Evolutionary conservation across 2,888 invertebrate species (phyloP).

Genomic region (Drosophila kambysellisi): DNA sequence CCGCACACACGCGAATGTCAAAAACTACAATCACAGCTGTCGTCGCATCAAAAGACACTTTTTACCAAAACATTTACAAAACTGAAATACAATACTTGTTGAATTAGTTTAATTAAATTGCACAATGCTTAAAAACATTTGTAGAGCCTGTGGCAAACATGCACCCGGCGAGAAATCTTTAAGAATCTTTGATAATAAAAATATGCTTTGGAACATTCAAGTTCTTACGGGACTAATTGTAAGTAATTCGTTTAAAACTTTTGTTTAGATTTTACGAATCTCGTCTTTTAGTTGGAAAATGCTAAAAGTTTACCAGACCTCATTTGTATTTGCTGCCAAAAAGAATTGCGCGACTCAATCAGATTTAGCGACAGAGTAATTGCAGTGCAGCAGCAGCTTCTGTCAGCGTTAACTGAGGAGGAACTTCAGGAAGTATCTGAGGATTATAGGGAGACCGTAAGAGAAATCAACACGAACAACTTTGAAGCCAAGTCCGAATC

Average conservation of each 20-base stretch:
- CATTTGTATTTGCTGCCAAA: conserved; percentile 51
- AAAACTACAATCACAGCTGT: conserved; percentile 30
- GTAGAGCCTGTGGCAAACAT: conserved; percentile 42
- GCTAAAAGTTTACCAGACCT: conserved; percentile 42
- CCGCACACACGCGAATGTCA: conserved; percentile 35
- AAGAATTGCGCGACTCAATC: conserved; percentile 40
- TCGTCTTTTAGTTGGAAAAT: conserved; percentile 38
- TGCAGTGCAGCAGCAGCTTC: conserved; percentile 42
- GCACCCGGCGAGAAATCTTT: conserved; percentile 25
- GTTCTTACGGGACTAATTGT: conserved; percentile 50
- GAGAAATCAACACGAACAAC: conserved; percentile 1
- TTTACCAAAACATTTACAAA: conserved; percentile 20
- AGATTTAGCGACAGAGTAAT: conserved; percentile 53
- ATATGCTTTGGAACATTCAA: conserved; percentile 48
- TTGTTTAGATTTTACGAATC: background rate
- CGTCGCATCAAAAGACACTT: background rate
- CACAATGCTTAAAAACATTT: conserved; percentile 44
- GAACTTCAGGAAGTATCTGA: conserved; percentile 38
- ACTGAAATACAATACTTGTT: background rate
- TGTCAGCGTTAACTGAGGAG: conserved; percentile 34
- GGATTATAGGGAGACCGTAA: conserved; percentile 32
- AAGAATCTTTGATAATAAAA: conserved; percentile 45
- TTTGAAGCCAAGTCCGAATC: conserved; percentile 14
- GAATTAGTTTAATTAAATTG: background rate
- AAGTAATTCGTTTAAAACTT: conserved; percentile 3